Evolutionary conservation across 2,113 vertebrate genomes (phyloP), one percentile per base, ranked within the genome.

Genomic region (Amphiprion percula): DNA sequence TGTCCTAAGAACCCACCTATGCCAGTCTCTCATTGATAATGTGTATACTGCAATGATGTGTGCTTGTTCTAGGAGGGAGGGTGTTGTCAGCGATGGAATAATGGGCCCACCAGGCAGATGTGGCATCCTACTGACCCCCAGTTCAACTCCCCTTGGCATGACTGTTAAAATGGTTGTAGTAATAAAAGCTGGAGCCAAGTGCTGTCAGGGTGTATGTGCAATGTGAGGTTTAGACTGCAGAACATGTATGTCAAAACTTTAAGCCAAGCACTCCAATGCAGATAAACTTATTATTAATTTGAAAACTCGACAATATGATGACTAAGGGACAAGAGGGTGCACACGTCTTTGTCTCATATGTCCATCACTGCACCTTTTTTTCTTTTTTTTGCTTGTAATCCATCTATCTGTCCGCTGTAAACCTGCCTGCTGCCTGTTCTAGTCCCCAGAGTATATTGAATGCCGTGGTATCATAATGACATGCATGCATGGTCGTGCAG

Each of bases 401-500:
- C 24, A 83, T 71, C 67, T 63, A 37, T 68, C 17, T 68, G 50
- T 76, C 77, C 55, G 62, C 64, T 56, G 55, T 58, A 82, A 72
- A 74, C 78, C 81, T 52, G 74, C 64, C 78, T 61, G 50, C 78
- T 61, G 69, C 58, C 76, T 66, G 41, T 54, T 74, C 73, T 30
- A 47, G 26, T 75, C 79, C 73, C 59, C 16, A 7, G 56, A 66
- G 77, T 24, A 77, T 90, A 91, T 89, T 85, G 56, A 90, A 88
- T 84, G 78, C 71, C 83, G 21, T 54, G 46, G 17, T 16, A 68
- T 76, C 64, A 81, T 79, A 71, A 74, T 75, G 56, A 63, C 71
- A 67, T 52, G 28, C 47, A 60, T 68, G 28, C 47, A 60, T 68
- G 62, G 69, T 67, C 74, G 63, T 56, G 23, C 11, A 24, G 17